These are phyloP conservation scores for Tonatia bakeri DNA, from an alignment of 2,113 vertebrate species.

Conservation along the genomic window DNA sequence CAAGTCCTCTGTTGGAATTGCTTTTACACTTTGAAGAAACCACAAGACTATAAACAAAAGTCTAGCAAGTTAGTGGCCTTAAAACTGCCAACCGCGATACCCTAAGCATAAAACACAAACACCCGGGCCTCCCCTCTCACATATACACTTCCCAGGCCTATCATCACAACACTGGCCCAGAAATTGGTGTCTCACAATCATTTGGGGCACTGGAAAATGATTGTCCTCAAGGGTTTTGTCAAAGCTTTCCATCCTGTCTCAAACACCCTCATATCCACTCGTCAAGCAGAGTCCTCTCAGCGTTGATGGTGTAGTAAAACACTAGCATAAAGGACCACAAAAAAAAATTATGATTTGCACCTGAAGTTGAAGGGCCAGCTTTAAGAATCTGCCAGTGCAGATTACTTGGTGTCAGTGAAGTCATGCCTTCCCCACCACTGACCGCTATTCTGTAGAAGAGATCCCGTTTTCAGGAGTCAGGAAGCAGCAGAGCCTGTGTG, in stretches of 20 bases:
- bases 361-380: not conserved
- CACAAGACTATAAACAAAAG: not conserved
- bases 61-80: not conserved
- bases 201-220: not conserved
- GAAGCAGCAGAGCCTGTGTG: not conserved
- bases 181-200: not conserved
- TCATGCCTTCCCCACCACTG: not conserved
- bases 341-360: not conserved
- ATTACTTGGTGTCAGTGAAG: not conserved
- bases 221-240: not conserved
- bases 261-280: not conserved
- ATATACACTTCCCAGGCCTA: not conserved
- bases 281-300: not conserved
- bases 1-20: not conserved
- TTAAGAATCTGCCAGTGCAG: not conserved
- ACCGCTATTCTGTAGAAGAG: too few relatives aligned
- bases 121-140: not conserved
- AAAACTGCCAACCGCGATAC: not conserved
- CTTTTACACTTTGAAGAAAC: not conserved
- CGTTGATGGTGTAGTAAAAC: not conserved
- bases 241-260: not conserved
- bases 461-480: not conserved
- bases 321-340: not conserved
- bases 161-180: not conserved
- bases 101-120: not conserved